These are phyloP conservation scores for Drosophila carrolli DNA, from an alignment of 1,140 invertebrate genomes.

Conservation along the genomic window DNA sequence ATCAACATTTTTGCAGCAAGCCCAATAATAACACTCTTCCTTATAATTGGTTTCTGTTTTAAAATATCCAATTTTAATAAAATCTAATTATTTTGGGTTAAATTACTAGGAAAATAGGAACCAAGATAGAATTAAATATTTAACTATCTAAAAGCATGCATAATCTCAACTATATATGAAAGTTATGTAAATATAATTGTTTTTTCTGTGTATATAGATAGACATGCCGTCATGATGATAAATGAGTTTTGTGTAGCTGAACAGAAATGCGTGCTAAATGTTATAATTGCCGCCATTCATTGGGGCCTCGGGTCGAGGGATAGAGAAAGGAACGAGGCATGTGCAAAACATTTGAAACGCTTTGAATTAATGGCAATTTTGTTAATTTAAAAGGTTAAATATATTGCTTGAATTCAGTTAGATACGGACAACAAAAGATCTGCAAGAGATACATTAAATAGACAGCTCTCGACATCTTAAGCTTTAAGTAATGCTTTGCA, in stretches of 20 bases:
- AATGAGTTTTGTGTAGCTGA: constrained; percentile 43
- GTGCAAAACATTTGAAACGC: constrained; percentile 61
- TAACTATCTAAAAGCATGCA: not conserved
- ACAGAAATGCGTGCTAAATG: constrained; percentile 74
- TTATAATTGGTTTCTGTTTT: no score
- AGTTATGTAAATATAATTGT: no score
- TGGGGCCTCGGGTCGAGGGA: constrained; percentile 22
- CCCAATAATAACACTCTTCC: no score
- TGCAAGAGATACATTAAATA: constrained; percentile 5
- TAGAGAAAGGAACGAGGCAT: constrained; percentile 5
- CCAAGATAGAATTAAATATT: not conserved
- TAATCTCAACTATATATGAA: not conserved
- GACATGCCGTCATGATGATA: constrained; percentile 57
- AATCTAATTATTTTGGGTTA: no score
- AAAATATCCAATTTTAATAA: no score
- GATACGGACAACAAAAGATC: not conserved
- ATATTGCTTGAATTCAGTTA: not conserved
- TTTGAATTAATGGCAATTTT: constrained; percentile 58
- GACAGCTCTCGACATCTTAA: constrained; percentile 3
- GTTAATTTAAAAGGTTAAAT: constrained; percentile 44
- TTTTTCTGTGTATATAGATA: constrained; percentile 8
- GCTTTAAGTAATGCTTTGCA: constrained; percentile 17
- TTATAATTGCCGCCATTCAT: constrained; percentile 75
- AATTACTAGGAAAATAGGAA: no score
- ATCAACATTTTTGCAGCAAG: not conserved